phyloP scores from a whole-genome alignment of 2,797 vertebrate species.

The Cuniculus paca region DNA sequence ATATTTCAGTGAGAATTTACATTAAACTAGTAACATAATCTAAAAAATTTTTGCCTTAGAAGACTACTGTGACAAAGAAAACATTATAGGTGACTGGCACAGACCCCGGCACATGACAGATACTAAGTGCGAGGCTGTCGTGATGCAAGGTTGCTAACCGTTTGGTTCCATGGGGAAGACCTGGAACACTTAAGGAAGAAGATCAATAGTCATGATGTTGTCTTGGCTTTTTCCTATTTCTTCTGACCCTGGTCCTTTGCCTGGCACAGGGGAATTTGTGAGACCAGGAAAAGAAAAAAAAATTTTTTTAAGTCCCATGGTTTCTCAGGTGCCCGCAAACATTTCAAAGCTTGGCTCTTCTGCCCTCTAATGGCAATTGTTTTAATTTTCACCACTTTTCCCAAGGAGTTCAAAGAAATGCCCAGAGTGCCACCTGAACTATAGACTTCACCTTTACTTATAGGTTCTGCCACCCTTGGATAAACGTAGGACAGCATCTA shows the following conservation, averaged over 20 bases:
- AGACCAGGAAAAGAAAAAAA: not conserved
- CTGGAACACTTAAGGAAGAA: not conserved
- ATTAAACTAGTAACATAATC: not conserved
- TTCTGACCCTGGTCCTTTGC: not conserved
- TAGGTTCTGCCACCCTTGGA: not conserved
- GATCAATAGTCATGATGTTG: too few species aligned
- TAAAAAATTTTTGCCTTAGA: not conserved
- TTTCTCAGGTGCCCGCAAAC: not conserved
- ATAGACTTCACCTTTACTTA: not conserved
- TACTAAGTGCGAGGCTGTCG: not conserved
- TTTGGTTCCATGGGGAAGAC: not conserved
- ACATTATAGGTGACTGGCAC: not conserved
- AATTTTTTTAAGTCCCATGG: not conserved
- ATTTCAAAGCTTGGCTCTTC: conserved; percentile 47
- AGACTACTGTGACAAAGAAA: not conserved
- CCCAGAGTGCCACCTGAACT: not conserved
- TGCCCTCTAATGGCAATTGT: conserved; percentile 64
- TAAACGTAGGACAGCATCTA: not conserved
- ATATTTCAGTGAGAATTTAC: not conserved
- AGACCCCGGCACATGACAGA: not conserved
- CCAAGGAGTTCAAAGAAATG: not conserved
- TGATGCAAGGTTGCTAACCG: accelerated
- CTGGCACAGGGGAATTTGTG: not conserved
- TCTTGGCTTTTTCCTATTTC: not conserved
- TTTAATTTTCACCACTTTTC: conserved; percentile 7